These are phyloP conservation scores for Polypedilum pembai DNA, from an alignment of 1,140 invertebrate genomes.

Conservation along the genomic window DNA sequence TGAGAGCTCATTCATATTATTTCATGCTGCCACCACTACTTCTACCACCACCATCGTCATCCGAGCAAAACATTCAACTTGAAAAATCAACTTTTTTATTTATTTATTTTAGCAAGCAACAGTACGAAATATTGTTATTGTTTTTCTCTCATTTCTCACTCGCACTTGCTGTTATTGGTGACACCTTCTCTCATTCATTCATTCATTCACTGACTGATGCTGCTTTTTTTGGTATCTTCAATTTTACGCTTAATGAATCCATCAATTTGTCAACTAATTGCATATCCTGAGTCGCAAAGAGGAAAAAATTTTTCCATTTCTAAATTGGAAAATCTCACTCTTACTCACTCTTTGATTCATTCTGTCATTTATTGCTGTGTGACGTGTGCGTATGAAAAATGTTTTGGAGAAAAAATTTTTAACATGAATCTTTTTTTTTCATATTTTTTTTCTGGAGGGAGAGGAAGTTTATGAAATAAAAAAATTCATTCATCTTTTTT, in stretches of 20 bases:
- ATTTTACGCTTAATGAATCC: conserved; percentile 28
- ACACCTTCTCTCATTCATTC: conserved; percentile 15
- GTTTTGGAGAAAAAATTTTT: too few relatives aligned
- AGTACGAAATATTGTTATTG: not conserved
- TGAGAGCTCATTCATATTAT: conserved; percentile 6
- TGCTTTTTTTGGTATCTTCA: conserved; percentile 8
- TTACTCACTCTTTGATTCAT: too few relatives aligned
- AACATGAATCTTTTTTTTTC: too few relatives aligned
- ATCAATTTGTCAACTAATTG: conserved; percentile 28
- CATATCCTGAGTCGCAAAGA: not conserved
- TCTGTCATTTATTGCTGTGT: too few relatives aligned
- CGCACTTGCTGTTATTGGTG: not conserved
- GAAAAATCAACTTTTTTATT: not conserved
- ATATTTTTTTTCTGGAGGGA: too few relatives aligned
- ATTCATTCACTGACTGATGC: too few relatives aligned
- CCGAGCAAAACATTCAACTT: too few relatives aligned
- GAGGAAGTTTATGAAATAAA: too few relatives aligned
- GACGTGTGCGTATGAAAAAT: too few relatives aligned
- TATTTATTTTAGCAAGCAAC: not conserved
- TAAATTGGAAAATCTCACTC: too few relatives aligned
- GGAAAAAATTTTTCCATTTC: not conserved
- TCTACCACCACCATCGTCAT: not conserved
- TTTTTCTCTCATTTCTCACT: too few relatives aligned
- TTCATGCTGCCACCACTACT: not conserved
- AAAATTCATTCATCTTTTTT: too few relatives aligned